Evolutionary conservation across 2,113 vertebrate species (phyloP).

Genomic region (Eretmochelys imbricata): DNA sequence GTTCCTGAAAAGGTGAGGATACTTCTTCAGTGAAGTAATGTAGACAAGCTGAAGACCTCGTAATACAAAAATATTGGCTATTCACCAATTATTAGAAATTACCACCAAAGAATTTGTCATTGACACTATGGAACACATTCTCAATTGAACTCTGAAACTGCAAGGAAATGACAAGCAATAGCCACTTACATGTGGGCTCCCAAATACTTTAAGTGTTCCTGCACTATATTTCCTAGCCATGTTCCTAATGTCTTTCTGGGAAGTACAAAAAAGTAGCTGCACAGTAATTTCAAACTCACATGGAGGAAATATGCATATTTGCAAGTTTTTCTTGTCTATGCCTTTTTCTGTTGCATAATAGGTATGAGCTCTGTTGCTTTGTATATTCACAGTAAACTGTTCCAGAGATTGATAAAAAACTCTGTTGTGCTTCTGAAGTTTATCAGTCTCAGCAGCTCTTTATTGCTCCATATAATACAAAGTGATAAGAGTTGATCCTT

Average conservation of each 20-base stretch:
- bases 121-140: background rate
- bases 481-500: slow-evolving; percentile 41
- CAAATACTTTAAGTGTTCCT: background rate
- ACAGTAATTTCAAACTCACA: background rate
- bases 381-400: slow-evolving; percentile 1
- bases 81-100: background rate
- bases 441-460: background rate
- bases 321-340: background rate
- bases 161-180: fast-evolving
- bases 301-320: background rate
- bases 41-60: background rate
- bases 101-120: background rate
- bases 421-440: slow-evolving; percentile 8
- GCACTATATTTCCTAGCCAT: background rate
- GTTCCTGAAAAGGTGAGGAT: background rate
- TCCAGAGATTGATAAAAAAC: slow-evolving; percentile 18
- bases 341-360: background rate
- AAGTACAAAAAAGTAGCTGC: background rate
- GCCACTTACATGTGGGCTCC: background rate
- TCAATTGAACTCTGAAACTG: background rate
- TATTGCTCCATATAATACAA: slow-evolving; percentile 6
- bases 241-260: background rate
- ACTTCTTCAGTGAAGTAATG: background rate
- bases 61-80: background rate
- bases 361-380: slow-evolving; percentile 29